Conservation (phyloP, 2,797 vertebrate genomes). For the Pampus argenteus region DNA sequence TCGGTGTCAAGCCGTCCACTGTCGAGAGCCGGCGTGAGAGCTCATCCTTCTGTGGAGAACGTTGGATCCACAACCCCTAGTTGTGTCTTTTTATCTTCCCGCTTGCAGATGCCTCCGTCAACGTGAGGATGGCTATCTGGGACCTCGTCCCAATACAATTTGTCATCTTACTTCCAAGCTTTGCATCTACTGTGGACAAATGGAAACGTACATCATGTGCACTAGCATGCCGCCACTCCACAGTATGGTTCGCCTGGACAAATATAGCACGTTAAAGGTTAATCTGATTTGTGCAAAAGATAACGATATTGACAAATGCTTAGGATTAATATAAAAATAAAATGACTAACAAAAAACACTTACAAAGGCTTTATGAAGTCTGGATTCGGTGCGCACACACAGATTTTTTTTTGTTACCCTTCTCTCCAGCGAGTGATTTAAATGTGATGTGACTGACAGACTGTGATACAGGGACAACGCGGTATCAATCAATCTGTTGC, state of each 20-base stretch:
- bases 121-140: slow-evolving; percentile 70
- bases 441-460: slow-evolving; percentile 46
- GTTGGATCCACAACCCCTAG: slow-evolving; percentile 66
- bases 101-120: slow-evolving; percentile 73
- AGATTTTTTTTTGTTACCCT: slow-evolving; percentile 15
- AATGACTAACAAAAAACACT: neutral
- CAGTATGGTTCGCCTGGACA: neutral
- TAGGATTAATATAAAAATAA: neutral
- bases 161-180: slow-evolving; percentile 51
- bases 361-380: slow-evolving; percentile 17
- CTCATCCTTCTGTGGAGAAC: slow-evolving; percentile 76
- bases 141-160: slow-evolving; percentile 44
- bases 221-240: neutral
- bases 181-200: slow-evolving; percentile 37
- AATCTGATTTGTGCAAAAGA: neutral
- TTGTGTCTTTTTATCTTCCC: slow-evolving; percentile 77
- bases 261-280: neutral
- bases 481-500: slow-evolving; percentile 52
- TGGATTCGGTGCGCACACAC: neutral
- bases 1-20: slow-evolving; percentile 63
- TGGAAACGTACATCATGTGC: neutral
- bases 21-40: slow-evolving; percentile 57
- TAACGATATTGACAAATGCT: neutral
- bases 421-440: slow-evolving; percentile 31
- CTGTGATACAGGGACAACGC: slow-evolving; percentile 31